Conservation (phyloP, 2,113 vertebrate species). For the Chelonoidis abingdonii region DNA sequence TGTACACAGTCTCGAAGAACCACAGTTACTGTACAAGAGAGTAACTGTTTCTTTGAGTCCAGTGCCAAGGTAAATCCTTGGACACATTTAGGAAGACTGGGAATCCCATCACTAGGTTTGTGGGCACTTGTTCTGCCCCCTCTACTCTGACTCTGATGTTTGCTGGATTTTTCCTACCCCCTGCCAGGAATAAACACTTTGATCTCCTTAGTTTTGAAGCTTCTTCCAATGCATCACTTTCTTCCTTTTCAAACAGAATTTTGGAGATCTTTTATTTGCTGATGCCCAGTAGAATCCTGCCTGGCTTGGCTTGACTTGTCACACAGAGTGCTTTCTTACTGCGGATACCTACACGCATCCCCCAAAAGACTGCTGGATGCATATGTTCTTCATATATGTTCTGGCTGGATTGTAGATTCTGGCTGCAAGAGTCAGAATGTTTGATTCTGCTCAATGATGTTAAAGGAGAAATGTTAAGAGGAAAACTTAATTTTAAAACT, state of each 20-base stretch:
- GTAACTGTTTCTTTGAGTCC: not conserved
- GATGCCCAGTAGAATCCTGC: not conserved
- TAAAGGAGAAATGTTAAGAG: not conserved
- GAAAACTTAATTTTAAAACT: not conserved
- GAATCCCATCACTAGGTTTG: not conserved
- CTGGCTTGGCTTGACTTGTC: not conserved
- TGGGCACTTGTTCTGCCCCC: fast-evolving
- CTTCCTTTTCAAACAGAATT: not conserved
- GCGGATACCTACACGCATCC: not conserved
- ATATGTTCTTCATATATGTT: not conserved
- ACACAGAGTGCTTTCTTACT: not conserved
- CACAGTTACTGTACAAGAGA: not conserved
- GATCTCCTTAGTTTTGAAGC: not conserved
- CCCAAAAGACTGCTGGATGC: fast-evolving
- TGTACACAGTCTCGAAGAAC: not conserved
- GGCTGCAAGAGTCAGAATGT: not conserved
- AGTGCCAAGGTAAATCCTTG: not conserved
- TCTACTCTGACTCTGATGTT: not conserved
- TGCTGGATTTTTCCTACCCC: not conserved
- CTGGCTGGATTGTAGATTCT: not conserved
- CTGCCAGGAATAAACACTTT: not conserved
- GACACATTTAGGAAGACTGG: not conserved
- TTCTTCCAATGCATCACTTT: not conserved
- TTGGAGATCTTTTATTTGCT: not conserved
- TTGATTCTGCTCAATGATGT: not conserved